phyloP scores from a whole-genome alignment of 2,797 vertebrate genomes.

The Huso huso region DNA sequence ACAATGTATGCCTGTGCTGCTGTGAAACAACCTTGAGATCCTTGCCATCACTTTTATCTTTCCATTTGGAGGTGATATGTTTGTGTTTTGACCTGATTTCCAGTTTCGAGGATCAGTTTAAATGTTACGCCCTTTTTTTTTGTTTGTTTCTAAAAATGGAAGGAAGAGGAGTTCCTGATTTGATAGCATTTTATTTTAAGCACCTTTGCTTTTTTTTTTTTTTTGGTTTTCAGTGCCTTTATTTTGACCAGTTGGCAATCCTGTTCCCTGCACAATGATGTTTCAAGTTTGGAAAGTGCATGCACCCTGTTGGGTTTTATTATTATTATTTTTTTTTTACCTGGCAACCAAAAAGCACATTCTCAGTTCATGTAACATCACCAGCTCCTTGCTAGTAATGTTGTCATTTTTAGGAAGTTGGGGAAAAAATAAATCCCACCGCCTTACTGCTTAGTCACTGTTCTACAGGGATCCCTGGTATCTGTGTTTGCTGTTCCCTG shows the following conservation, averaged over 20 bases:
- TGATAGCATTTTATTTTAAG: conserved; percentile 48
- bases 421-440: conserved; percentile 30
- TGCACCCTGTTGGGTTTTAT: conserved; percentile 44
- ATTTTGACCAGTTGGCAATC: conserved; percentile 53
- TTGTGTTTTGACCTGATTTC: conserved; percentile 24
- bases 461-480: conserved; percentile 36
- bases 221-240: conserved; percentile 55
- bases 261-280: conserved; percentile 39
- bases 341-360: conserved; percentile 46
- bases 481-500: too few species aligned
- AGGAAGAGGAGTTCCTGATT: conserved; percentile 50
- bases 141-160: conserved; percentile 41
- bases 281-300: conserved; percentile 65
- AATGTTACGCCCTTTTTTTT: conserved; percentile 31
- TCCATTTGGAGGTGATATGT: conserved; percentile 12
- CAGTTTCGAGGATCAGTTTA: conserved; percentile 32
- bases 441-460: conserved; percentile 16
- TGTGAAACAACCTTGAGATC: conserved; percentile 26
- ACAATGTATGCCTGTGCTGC: neutral
- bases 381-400: conserved; percentile 21
- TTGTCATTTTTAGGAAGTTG: conserved; percentile 19
- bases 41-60: neutral
- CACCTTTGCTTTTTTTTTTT: conserved; percentile 18
- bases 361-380: conserved; percentile 12
- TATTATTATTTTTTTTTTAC: conserved; percentile 7